Conservation (phyloP, 64 coral and sea anemone species). For the Pachyseris speciosa region DNA sequence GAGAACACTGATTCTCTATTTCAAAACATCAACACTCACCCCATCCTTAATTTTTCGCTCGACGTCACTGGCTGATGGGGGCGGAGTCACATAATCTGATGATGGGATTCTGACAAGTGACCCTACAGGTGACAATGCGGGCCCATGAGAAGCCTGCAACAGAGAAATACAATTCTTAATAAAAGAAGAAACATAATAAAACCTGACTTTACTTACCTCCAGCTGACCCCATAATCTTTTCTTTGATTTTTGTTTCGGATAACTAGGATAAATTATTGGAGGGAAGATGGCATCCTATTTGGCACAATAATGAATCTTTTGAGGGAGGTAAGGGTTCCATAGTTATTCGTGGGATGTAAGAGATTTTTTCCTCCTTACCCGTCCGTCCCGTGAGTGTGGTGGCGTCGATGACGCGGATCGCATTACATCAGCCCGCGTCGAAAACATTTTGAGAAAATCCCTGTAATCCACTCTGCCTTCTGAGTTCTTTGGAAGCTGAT, state of each 20-base stretch:
- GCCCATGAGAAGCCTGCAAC: slow-evolving; percentile 25
- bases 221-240: no score
- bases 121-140: slow-evolving; percentile 66
- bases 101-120: slow-evolving; percentile 56
- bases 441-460: slow-evolving; percentile 83
- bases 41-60: slow-evolving; percentile 80
- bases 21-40: slow-evolving; percentile 40
- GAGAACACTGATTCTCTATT: not conserved
- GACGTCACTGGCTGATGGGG: slow-evolving; percentile 69
- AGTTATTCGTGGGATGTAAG: no score
- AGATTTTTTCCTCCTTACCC: slow-evolving; percentile 72
- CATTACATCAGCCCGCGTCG: slow-evolving; percentile 51
- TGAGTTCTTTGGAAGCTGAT: slow-evolving; percentile 42
- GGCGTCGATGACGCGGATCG: slow-evolving; percentile 73
- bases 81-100: slow-evolving; percentile 70
- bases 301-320: no score
- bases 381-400: slow-evolving; percentile 54
- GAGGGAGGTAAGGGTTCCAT: no score
- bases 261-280: no score
- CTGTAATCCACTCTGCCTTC: slow-evolving; percentile 80
- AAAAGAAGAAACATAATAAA: not conserved
- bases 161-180: not conserved
- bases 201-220: no score
- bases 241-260: no score
- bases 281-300: no score